phyloP scores from a whole-genome alignment of 30 jellyfish, hydroid and myxozoan genomes.

The Pelagia noctiluca region DNA sequence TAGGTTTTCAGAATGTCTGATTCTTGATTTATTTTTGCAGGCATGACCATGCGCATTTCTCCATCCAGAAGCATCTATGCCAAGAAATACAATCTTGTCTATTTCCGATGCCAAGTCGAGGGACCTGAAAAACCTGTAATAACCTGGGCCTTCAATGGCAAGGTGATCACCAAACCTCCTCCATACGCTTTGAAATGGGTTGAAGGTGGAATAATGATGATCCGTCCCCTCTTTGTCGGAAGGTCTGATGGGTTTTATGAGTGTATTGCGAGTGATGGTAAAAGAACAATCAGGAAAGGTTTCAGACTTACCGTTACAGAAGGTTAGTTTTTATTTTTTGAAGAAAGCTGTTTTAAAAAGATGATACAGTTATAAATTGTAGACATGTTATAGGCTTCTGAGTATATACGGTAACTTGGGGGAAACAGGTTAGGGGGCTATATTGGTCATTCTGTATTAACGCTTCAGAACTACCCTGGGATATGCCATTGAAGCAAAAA shows the following conservation, averaged over 20 bases:
- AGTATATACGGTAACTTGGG: no score
- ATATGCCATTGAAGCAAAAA: no score
- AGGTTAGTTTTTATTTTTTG: conserved; percentile 33
- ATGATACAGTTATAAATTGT: no score
- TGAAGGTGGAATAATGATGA: conserved; percentile 65
- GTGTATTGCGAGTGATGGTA: conserved; percentile 56
- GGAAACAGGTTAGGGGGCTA: no score
- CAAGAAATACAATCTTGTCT: conserved; percentile 58
- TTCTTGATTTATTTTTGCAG: conserved; percentile 17
- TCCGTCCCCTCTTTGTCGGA: conserved; percentile 78
- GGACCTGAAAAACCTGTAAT: conserved; percentile 50
- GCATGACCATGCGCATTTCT: conserved; percentile 36
- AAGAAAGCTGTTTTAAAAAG: no score
- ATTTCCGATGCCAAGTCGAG: conserved; percentile 57
- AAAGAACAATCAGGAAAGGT: conserved; percentile 50
- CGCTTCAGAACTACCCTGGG: no score
- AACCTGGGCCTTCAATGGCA: conserved; percentile 46
- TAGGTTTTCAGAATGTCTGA: not conserved
- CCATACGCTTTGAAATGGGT: conserved; percentile 50
- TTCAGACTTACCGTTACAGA: conserved; percentile 61
- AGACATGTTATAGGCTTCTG: no score
- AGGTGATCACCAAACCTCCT: conserved; percentile 39
- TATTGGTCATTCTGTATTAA: no score
- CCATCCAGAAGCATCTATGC: conserved; percentile 63
- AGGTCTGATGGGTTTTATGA: conserved; percentile 77